Percentiles rank a stretch among this genome's conserved stretches.
Evolutionary conservation across 1,140 invertebrate species (phyloP).

Genomic region (Danaus plexippus): DNA sequence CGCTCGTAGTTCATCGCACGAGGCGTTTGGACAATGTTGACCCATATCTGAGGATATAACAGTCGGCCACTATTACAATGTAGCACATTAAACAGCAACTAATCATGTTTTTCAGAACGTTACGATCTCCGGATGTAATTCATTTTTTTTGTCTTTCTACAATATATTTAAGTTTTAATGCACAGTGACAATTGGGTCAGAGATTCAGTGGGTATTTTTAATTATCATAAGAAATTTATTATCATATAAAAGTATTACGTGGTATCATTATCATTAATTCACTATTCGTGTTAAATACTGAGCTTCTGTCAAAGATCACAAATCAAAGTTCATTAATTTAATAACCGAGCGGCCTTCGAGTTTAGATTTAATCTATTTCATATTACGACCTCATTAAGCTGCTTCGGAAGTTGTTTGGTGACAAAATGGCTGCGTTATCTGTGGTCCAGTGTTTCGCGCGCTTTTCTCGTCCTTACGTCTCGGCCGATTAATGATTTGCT

Average conservation of each 20-base stretch:
- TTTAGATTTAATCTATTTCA: conserved; percentile 20
- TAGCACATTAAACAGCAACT: conserved; percentile 32
- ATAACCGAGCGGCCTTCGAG: no score
- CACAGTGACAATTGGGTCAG: no score
- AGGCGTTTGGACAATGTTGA: conserved; percentile 62
- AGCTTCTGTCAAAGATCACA: neutral
- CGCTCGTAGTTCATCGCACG: conserved; percentile 40
- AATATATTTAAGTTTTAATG: no score
- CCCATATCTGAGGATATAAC: conserved; percentile 40
- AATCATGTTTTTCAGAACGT: conserved; percentile 17
- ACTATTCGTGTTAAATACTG: no score
- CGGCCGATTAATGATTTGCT: conserved; percentile 23
- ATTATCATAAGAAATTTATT: no score
- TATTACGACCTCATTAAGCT: conserved; percentile 18
- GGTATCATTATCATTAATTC: no score
- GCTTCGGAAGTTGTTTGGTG: conserved; percentile 18
- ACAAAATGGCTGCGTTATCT: conserved; percentile 34
- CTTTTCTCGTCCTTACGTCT: conserved; percentile 40
- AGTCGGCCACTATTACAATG: conserved; percentile 31
- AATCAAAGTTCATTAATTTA: no score
- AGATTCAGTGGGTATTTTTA: no score
- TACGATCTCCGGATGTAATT: no score
- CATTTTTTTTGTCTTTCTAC: neutral
- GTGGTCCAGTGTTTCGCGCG: conserved; percentile 35
- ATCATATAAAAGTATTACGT: no score